Base-by-base conservation (phyloP, 2,113 vertebrate species). In the Mungos mungo region DNA sequence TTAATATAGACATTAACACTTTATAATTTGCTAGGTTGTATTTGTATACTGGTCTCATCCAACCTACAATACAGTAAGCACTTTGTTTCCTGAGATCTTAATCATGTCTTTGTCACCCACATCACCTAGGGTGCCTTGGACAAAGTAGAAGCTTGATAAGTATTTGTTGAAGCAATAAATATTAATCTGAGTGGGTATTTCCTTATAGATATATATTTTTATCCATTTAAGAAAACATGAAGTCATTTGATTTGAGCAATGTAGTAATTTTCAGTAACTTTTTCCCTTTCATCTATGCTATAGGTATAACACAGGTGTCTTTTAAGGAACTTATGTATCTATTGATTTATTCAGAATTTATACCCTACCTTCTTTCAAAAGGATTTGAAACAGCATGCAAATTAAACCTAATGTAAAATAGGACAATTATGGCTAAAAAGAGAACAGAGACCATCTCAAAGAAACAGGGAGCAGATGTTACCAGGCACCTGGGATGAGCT, bases 401-500 rank as follows among this genome's bases (percentile, higher is more conserved):
- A 96, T 95, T 71, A 96, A 95, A 86, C n/a, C 66, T 92, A 83
- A 88, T 93, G 54, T 97, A 86, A 93, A 98, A 83, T 52, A 88
- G 97, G 92, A 96, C 88, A 92, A 93, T 96, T 85, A 91, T 38
- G 85, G 71, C 90, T 97, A 90, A 96, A 98, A 93, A 69, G 96
- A 96, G 94, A 97, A 96, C 92, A 98, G 97, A 97, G 96, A 79
- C 88, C 85, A 92, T 95, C 96, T 98, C 96, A 97, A 96, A 96
- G 92, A 69, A 95, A 35, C 66, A 95, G 96, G 81, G 94, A 97
- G 97, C 98, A 97, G 97, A 98, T 97, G 98, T 97, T 95, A 92
- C 69, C 57, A 85, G 98, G 95, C 98, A 97, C 97, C 97, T 97
- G 98, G 98, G 96, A 97, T 96, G 98, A 98, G 97, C 97, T 98